Conservation (phyloP, 2,888 invertebrate species). For the Eledone cirrhosa region DNA sequence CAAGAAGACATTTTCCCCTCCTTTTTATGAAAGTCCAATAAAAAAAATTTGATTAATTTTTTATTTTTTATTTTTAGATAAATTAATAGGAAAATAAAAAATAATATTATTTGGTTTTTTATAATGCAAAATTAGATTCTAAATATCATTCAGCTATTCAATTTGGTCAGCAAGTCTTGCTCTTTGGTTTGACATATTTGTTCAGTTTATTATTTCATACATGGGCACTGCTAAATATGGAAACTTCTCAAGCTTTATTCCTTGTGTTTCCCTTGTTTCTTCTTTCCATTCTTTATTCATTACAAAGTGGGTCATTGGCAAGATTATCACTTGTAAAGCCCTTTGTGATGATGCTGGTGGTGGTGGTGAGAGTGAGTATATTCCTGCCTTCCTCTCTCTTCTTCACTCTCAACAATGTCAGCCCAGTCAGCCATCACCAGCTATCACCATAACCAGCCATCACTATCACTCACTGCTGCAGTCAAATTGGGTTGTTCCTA, state of each 20-base stretch:
- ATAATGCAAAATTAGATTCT: too few species aligned
- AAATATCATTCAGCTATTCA: too few species aligned
- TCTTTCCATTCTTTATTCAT: background rate
- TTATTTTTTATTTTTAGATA: too few species aligned
- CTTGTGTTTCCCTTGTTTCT: conserved; percentile 11
- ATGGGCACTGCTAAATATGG: conserved; percentile 23
- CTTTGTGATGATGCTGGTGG: background rate
- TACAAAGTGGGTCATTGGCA: conserved; percentile 17
- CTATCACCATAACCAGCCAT: too few species aligned
- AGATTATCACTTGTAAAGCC: background rate
- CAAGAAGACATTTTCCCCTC: too few species aligned
- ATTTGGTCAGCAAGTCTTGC: too few species aligned
- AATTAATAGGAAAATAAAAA: too few species aligned
- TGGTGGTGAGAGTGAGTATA: background rate
- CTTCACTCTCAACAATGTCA: background rate
- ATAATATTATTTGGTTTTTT: too few species aligned
- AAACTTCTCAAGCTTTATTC: conserved; percentile 8
- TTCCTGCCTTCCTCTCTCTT: background rate
- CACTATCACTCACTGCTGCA: too few species aligned
- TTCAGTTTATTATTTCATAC: background rate
- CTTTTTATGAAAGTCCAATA: too few species aligned
- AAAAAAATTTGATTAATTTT: too few species aligned
- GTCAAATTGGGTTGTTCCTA: conserved; percentile 18
- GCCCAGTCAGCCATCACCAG: background rate
- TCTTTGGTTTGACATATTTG: too few species aligned